Percentiles rank a stretch among this genome's conserved stretches.
phyloP scores from a whole-genome alignment of 2,113 vertebrate species.

The Forbesichthys papilliferus region DNA sequence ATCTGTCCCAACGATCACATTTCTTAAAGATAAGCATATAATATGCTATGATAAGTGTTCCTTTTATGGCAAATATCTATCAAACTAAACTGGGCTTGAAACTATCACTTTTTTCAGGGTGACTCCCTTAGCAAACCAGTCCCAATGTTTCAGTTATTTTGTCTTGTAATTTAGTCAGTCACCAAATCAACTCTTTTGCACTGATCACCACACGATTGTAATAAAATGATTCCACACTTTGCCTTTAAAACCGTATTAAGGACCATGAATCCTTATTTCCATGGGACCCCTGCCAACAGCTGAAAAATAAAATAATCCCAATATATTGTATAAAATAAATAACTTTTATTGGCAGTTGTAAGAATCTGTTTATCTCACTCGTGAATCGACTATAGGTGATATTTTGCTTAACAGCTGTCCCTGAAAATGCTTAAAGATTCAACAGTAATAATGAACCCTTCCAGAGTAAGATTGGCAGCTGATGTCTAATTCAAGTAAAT shows the following conservation, averaged over 20 bases:
- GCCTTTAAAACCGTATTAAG: slow-evolving; percentile 17
- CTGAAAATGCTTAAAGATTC: neutral
- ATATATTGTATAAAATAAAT: slow-evolving; percentile 25
- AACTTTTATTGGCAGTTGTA: slow-evolving; percentile 18
- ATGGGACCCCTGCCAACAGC: slow-evolving; percentile 3
- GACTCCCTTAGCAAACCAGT: too few species aligned
- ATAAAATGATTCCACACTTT: neutral
- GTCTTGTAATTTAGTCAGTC: slow-evolving; percentile 37
- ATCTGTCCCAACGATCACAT: too few species aligned
- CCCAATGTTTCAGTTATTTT: too few species aligned
- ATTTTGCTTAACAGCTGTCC: slow-evolving; percentile 10
- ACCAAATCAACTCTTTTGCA: slow-evolving; percentile 34
- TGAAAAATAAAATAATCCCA: slow-evolving; percentile 11
- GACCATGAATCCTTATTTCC: neutral
- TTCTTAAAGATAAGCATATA: neutral
- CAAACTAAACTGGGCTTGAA: neutral
- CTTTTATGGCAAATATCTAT: neutral
- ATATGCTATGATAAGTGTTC: too few species aligned
- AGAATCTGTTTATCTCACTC: slow-evolving; percentile 22
- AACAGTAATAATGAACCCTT: neutral
- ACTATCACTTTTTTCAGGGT: neutral
- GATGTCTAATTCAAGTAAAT: slow-evolving; percentile 9
- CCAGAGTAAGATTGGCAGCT: neutral
- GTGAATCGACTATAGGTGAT: slow-evolving; percentile 9
- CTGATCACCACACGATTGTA: slow-evolving; percentile 22